Evolutionary conservation across 2,888 invertebrate species (phyloP), one percentile per base, ranked within the genome.

Genomic region (Amphipoea oculea): DNA sequence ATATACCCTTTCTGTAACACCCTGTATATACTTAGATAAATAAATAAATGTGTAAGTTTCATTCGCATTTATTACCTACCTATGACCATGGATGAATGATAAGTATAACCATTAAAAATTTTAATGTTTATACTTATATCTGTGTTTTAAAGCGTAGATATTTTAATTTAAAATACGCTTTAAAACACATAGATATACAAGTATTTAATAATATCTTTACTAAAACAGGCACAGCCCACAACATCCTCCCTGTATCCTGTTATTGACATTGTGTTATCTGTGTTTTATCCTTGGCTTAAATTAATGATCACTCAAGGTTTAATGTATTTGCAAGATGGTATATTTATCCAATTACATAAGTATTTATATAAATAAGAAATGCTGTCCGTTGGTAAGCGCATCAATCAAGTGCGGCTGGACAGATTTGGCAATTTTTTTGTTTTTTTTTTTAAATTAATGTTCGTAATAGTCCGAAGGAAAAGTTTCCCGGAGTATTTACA

Each of bases 191-290:
- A 29, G 29, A 29, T 29, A 29, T 29, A 29, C 29, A 1, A 29
- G 29, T 29, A 29, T 17, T 1, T 17, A 57, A 51, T 42, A 76
- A 54, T 79, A 77, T 57, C 45, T 48, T 17, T 68, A 6, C 23
- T 57, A 12, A 45, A 57, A 11, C 62, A n/a, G 29, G 2, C 17
- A 36, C 80, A 40, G 17, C 73, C 87, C 72, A 87, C 84, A n/a
- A 69, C 78, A 78, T 85, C 88, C 70, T 74, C 51, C 29, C 17
- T 11, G 6, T 29, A 73, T 88, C 88, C 88, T 88, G 88, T 89
- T 82, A 80, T 86, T 88, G 76, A 72, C 40, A 77, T 83, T 85
- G 77, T 70, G 40, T 45, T 45, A 77, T 62, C 63, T 69, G 1
- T 14, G 23, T 71, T 69, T 78, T 71, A 75, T 86, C 88, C 80